Conservation (phyloP, 2,888 invertebrate species). For the Eupeodes luniger region DNA sequence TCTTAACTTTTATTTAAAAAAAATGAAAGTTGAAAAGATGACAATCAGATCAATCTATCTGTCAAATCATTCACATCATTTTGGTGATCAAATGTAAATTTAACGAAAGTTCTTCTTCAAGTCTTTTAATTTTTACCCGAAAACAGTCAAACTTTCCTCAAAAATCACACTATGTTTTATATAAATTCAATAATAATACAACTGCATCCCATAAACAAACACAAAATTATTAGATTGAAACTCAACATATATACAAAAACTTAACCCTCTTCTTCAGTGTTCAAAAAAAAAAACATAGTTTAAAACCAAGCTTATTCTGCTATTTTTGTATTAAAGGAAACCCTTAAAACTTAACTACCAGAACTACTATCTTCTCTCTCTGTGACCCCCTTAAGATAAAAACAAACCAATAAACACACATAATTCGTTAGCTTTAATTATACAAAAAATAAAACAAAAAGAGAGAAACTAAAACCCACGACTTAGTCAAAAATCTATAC, state of each 20-base stretch:
- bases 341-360: constrained; percentile 44
- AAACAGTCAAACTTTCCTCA: constrained; percentile 17
- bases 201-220: constrained; percentile 42
- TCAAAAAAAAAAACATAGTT: constrained; percentile 28
- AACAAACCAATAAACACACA: constrained; percentile 55
- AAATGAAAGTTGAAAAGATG: too few relatives aligned
- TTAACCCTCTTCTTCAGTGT: constrained; percentile 42
- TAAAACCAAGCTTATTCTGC: constrained; percentile 56
- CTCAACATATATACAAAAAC: constrained; percentile 62
- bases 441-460: constrained; percentile 28
- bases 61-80: too few relatives aligned
- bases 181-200: constrained; percentile 1
- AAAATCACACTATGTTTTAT: background rate
- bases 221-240: constrained; percentile 29
- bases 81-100: too few relatives aligned
- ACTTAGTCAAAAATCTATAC: constrained; percentile 30
- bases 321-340: constrained; percentile 27
- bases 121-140: background rate
- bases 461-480: constrained; percentile 72
- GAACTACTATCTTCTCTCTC: constrained; percentile 74
- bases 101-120: too few relatives aligned
- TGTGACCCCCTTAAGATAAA: constrained; percentile 55
- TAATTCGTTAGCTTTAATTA: constrained; percentile 63
- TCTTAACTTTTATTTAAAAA: too few relatives aligned
- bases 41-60: too few relatives aligned